Percentiles rank a stretch among this genome's conserved stretches.
phyloP scores from a whole-genome alignment of 1,140 invertebrate genomes.

The Plutomurus gul region DNA sequence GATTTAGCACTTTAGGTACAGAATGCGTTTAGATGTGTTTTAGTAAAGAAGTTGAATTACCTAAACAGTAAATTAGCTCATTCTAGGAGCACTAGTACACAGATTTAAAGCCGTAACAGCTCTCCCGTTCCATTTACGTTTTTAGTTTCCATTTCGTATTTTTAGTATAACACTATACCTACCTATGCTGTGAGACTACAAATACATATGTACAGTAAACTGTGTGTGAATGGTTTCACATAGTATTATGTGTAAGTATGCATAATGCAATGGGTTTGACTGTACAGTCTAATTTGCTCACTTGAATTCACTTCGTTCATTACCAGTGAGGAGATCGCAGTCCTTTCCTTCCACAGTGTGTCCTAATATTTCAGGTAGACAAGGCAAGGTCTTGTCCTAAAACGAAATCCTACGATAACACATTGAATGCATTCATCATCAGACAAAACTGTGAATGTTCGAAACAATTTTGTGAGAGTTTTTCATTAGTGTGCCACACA shows the following conservation, averaged over 20 bases:
- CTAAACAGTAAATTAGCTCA: too few relatives aligned
- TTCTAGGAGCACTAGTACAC: too few relatives aligned
- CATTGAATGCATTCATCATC: too few relatives aligned
- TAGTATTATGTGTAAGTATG: neutral
- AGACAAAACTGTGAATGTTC: too few relatives aligned
- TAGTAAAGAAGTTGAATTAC: neutral
- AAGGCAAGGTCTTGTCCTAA: neutral
- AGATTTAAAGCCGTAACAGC: neutral
- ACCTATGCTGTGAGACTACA: neutral
- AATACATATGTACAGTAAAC: neutral
- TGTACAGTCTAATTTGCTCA: neutral
- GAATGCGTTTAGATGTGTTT: neutral
- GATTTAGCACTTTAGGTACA: too few relatives aligned
- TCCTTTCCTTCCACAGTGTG: neutral
- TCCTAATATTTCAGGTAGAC: too few relatives aligned
- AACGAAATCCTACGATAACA: neutral
- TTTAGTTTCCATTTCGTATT: constrained; percentile 16
- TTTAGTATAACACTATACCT: neutral
- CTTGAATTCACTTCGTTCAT: neutral
- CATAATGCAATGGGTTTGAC: too few relatives aligned
- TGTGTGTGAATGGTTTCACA: neutral
- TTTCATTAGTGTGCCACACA: too few relatives aligned
- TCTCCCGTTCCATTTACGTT: neutral
- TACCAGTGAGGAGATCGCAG: neutral
- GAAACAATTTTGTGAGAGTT: too few relatives aligned